phyloP scores from a whole-genome alignment of 2,888 invertebrate species.

The Gastrophysa polygoni region DNA sequence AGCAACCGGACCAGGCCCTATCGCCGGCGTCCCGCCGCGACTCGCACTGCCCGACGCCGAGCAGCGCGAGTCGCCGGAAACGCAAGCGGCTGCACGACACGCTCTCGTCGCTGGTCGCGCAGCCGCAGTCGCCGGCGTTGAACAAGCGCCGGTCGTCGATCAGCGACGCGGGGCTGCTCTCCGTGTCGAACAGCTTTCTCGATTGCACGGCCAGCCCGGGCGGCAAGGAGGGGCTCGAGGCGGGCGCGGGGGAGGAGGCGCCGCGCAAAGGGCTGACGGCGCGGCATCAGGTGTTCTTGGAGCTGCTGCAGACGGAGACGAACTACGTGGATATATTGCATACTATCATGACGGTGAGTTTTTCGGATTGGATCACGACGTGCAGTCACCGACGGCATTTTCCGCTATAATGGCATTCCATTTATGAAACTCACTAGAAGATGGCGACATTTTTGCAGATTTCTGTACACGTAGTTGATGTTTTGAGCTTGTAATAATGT shows the following conservation, averaged over 20 bases:
- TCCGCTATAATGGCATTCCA: no score
- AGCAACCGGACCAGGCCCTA: conserved; percentile 61
- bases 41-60: conserved; percentile 61
- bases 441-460: no score
- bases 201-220: conserved; percentile 87
- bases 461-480: no score
- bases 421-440: no score
- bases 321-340: conserved; percentile 96
- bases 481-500: no score
- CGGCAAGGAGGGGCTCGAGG: conserved; percentile 63
- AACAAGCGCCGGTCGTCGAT: conserved; percentile 86
- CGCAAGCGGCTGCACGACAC: conserved; percentile 78
- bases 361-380: no score
- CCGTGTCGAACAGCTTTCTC: conserved; percentile 85
- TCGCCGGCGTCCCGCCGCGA: conserved; percentile 63
- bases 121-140: conserved; percentile 62
- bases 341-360: conserved; percentile 85
- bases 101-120: conserved; percentile 62
- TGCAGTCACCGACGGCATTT: no score
- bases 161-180: conserved; percentile 82
- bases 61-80: conserved; percentile 70
- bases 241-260: conserved; percentile 61
- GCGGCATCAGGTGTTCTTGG: conserved; percentile 84
- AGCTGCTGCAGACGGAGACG: conserved; percentile 94
- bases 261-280: conserved; percentile 74